These are phyloP conservation scores for Neopelma chrysocephalum DNA, from an alignment of 2,797 vertebrate genomes.

Conservation along the genomic window DNA sequence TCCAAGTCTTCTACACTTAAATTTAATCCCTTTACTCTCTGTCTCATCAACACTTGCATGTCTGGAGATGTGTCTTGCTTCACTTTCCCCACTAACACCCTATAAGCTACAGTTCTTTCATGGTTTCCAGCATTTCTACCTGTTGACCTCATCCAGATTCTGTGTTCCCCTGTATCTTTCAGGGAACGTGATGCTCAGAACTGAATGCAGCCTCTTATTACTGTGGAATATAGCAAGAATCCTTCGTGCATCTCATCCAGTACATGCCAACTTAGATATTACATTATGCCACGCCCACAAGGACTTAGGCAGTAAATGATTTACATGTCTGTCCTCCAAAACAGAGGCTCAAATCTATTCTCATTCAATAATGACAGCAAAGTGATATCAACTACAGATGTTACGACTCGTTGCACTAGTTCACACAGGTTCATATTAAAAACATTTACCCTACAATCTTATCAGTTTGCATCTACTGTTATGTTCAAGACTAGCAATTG, in stretches of 20 bases:
- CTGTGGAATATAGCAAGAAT: not conserved
- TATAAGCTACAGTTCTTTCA: not conserved
- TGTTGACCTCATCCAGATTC: not conserved
- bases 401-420: not conserved
- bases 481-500: not conserved
- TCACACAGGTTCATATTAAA: not conserved
- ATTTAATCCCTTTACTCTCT: not conserved
- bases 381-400: not conserved
- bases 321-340: not conserved
- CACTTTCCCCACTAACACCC: not conserved
- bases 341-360: not conserved
- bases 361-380: not conserved
- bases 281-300: not conserved
- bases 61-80: not conserved
- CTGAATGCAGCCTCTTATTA: not conserved
- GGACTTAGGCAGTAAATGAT: not conserved
- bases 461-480: not conserved
- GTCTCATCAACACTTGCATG: not conserved
- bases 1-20: not conserved
- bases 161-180: not conserved
- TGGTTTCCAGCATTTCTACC: not conserved
- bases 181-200: not conserved
- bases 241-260: not conserved
- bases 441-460: not conserved
- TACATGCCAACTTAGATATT: not conserved